phyloP scores from a whole-genome alignment of 2,797 vertebrate genomes.

The Peromyscus attwateri region DNA sequence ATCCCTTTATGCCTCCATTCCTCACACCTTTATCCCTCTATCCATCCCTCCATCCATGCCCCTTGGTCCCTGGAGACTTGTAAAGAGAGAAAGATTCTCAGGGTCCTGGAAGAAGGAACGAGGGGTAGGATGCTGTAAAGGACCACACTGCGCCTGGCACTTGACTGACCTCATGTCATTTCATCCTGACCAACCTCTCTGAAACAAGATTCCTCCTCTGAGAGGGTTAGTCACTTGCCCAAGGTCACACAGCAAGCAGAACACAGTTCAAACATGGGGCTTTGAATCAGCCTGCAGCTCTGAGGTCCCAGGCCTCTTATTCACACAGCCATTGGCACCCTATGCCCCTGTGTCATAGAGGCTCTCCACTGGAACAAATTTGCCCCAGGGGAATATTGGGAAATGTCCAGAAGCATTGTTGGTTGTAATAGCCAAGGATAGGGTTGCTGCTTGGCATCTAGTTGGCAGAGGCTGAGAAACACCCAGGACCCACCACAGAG shows the following conservation, averaged over 20 bases:
- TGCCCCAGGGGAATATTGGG: not conserved
- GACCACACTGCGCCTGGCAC: too few species aligned
- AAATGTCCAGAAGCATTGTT: not conserved
- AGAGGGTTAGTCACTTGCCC: slow-evolving; percentile 19
- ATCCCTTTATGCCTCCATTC: not conserved
- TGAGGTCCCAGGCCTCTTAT: not conserved
- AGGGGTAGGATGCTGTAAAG: not conserved
- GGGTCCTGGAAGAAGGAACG: not conserved
- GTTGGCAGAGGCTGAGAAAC: not conserved
- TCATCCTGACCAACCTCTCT: not conserved
- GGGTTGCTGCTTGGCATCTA: not conserved
- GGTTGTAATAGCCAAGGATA: not conserved
- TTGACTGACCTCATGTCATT: not conserved
- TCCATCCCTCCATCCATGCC: not conserved
- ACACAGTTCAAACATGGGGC: not conserved
- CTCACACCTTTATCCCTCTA: not conserved
- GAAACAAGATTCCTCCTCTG: not conserved
- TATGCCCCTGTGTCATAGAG: not conserved
- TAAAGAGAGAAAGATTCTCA: not conserved
- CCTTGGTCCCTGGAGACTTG: not conserved
- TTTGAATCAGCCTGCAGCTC: not conserved
- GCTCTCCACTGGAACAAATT: not conserved
- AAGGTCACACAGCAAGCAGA: slow-evolving; percentile 3
- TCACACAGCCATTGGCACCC: not conserved
- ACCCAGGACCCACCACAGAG: not conserved